A percentile compares a stretch with the other conserved stretches of the same genome.
These are phyloP conservation scores for Zaprionus tsacasi DNA, from an alignment of 1,140 invertebrate genomes.

Conservation along the genomic window DNA sequence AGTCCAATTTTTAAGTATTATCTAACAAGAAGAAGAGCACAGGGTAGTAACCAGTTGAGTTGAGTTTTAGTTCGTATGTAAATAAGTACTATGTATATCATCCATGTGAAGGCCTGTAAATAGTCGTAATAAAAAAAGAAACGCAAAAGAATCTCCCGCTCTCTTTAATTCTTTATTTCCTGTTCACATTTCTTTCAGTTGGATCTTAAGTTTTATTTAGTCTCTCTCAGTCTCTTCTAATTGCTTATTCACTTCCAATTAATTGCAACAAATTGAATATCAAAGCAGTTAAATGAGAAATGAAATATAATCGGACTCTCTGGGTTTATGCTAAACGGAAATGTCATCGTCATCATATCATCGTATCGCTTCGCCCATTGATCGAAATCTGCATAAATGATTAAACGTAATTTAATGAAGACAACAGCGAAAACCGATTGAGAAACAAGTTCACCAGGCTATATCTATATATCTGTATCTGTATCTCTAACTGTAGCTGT, in stretches of 20 bases:
- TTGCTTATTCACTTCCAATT: constrained; percentile 25
- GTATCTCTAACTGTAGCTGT: constrained; percentile 39
- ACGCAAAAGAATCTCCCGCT: constrained; percentile 11
- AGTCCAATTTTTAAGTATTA: constrained; percentile 71
- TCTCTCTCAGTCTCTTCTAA: not conserved
- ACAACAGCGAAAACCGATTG: constrained; percentile 63
- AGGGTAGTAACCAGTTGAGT: constrained; percentile 23
- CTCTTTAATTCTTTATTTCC: not conserved
- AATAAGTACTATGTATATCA: constrained; percentile 54
- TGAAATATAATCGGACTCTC: constrained; percentile 28
- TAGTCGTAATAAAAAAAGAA: constrained; percentile 76
- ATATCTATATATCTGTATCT: constrained; percentile 12
- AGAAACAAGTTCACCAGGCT: constrained; percentile 62
- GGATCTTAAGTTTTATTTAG: not conserved
- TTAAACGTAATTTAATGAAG: constrained; percentile 79
- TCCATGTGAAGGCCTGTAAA: constrained; percentile 73
- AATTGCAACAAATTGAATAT: constrained; percentile 55
- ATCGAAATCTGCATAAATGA: constrained; percentile 78
- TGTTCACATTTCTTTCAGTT: not conserved
- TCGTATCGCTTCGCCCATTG: constrained; percentile 65
- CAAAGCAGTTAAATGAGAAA: constrained; percentile 28
- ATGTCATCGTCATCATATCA: constrained; percentile 41
- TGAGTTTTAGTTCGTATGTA: constrained; percentile 47
- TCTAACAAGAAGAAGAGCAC: constrained; percentile 47
- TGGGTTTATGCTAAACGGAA: constrained; percentile 65